Conservation (phyloP, 2,113 vertebrate species). For the Aptenodytes patagonicus region DNA sequence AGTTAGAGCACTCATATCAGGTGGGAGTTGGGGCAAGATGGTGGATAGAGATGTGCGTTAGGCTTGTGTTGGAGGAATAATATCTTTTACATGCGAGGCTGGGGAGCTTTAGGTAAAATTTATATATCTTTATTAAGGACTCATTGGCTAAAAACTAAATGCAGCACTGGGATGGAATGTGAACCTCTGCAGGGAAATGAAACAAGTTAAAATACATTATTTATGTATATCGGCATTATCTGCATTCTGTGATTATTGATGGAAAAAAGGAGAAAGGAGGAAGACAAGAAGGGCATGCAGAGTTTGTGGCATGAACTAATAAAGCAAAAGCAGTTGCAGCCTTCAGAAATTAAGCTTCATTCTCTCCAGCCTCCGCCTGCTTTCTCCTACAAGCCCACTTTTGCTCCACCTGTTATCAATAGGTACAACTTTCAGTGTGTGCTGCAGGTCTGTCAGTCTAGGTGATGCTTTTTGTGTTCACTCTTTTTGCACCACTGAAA, state of each 20-base stretch:
- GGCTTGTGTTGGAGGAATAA: background rate
- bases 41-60: background rate
- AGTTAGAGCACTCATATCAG: background rate
- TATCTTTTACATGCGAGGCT: background rate
- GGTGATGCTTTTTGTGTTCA: background rate
- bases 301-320: background rate
- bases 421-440: background rate
- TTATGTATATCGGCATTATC: background rate
- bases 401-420: background rate
- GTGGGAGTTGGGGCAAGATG: background rate
- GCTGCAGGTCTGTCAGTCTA: background rate
- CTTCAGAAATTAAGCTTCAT: background rate
- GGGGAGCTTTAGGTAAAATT: background rate
- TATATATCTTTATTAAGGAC: background rate
- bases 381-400: background rate
- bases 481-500: background rate
- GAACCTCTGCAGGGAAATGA: background rate
- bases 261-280: background rate
- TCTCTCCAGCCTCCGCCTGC: background rate
- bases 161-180: background rate
- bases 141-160: background rate
- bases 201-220: background rate
- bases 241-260: background rate
- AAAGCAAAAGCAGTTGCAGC: background rate
- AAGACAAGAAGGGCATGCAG: background rate